Evolutionary conservation across 1,140 invertebrate species (phyloP), one percentile per base, ranked within the genome.

Genomic region (Aphidius gifuensis): DNA sequence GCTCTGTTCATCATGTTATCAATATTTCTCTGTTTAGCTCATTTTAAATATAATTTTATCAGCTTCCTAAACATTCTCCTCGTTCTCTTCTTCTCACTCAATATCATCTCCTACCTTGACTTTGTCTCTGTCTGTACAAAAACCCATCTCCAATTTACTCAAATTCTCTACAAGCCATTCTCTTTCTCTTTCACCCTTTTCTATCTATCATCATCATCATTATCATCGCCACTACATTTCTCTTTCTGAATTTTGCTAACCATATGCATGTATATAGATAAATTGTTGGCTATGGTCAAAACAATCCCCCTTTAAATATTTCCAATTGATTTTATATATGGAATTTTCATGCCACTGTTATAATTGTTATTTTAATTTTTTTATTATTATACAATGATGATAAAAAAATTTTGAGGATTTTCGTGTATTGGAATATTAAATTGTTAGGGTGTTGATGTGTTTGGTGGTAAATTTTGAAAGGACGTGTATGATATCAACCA

Each of bases 161-260:
- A 49, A 54, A 64, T 64, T 64, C 62, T 64, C 62, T 32, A 49
- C 57, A 58, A 64, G 50, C 62, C 57, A 54, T 59, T 59, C 50
- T 60, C 48, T 55, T 45, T 45, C 46, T 38, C 55, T 21, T 42
- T 42, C 11, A 9, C 8, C 16, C 38, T 39, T 9, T 49, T 23
- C 59, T 60, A 8, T 23, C 59, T 60, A 8, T 6, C 1, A 9
- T 60, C n/a, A 49, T 49, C n/a, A 44, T 53, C 49, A 42, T 44
- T 49, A 42, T 38, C 39, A 50, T 43, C 40, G 47, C 56, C 56
- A 45, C 43, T 16, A 3, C 16, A 7, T 59, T 50, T 45, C 38
- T 45, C 48, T 59, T 40, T 59, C 32, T 45, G 46, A 48, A 58
- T 58, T 58, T 55, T 42, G 40, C 53, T 55, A 55, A 55, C 53